Percentiles rank a stretch among this genome's conserved stretches.
Conservation (phyloP, 2,113 vertebrate species). For the Rhagologus leucostigma region DNA sequence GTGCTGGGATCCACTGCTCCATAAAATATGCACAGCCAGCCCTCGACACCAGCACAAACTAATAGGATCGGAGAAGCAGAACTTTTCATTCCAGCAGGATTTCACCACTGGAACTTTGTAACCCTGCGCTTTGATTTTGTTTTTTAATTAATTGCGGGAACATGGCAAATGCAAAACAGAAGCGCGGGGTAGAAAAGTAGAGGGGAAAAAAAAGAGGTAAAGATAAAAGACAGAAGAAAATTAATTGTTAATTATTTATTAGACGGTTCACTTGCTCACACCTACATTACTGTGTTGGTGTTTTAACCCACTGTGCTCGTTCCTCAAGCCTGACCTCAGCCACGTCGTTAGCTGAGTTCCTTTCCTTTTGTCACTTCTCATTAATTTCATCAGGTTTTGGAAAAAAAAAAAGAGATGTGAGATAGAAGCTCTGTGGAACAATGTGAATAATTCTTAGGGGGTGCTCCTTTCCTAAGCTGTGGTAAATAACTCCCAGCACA, state of each 20-base stretch:
- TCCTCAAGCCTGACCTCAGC: constrained; percentile 51
- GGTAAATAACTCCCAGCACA: neutral
- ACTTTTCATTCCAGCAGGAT: constrained; percentile 45
- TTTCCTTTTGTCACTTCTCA: constrained; percentile 55
- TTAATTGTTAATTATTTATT: constrained; percentile 73
- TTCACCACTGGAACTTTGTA: constrained; percentile 50
- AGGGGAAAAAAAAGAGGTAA: neutral
- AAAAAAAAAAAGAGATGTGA: neutral
- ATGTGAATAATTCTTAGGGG: neutral
- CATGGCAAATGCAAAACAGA: constrained; percentile 58
- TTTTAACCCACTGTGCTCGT: constrained; percentile 53
- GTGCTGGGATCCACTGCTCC: neutral
- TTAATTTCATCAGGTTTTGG: constrained; percentile 40
- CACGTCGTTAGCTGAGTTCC: neutral
- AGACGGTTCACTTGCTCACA: constrained; percentile 69
- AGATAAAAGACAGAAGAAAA: constrained; percentile 69
- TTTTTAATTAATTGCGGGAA: constrained; percentile 67
- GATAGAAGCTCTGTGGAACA: neutral
- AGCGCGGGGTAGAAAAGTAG: constrained; percentile 1
- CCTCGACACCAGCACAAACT: neutral
- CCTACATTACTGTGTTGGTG: constrained; percentile 48
- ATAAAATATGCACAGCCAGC: constrained; percentile 61
- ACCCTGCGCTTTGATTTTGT: constrained; percentile 61
- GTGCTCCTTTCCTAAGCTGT: neutral
- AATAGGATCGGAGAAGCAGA: constrained; percentile 23